These are phyloP conservation scores for Micropoecilia bifurca DNA, from an alignment of 2,797 vertebrate genomes.

Conservation along the genomic window DNA sequence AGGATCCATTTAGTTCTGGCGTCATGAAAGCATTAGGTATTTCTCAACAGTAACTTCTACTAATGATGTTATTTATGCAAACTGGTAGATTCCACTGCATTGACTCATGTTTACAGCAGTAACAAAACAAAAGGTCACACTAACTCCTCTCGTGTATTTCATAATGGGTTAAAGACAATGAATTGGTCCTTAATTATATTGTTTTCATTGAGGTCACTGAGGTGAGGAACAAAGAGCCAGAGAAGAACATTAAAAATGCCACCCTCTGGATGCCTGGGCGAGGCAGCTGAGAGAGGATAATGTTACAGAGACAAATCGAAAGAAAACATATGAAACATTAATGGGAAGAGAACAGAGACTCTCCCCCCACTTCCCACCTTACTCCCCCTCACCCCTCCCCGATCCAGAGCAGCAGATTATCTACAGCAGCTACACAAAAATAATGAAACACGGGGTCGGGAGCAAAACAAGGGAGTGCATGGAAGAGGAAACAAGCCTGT, in stretches of 20 bases:
- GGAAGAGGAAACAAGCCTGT: constrained; percentile 5
- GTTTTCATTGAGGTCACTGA: not conserved
- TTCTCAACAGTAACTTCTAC: not conserved
- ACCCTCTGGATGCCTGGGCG: constrained; percentile 9
- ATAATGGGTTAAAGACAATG: not conserved
- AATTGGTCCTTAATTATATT: constrained; percentile 19
- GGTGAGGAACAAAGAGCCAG: constrained; percentile 1
- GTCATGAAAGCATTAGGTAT: not conserved
- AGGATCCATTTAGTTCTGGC: not conserved
- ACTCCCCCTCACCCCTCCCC: not conserved
- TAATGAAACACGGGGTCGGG: constrained; percentile 54
- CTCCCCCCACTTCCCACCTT: not conserved
- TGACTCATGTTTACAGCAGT: not conserved
- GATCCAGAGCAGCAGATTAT: constrained; percentile 57
- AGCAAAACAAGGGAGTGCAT: constrained; percentile 21
- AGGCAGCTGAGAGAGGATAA: constrained; percentile 21
- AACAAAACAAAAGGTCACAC: not conserved
- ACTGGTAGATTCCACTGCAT: constrained; percentile 1
- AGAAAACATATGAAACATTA: constrained; percentile 44
- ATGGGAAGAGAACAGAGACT: constrained; percentile 18
- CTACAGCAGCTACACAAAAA: constrained; percentile 53
- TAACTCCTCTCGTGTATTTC: not conserved
- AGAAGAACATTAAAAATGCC: constrained; percentile 17
- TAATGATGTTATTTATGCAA: constrained; percentile 7
- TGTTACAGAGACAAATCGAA: constrained; percentile 38